Percentiles rank a stretch among this genome's conserved stretches.
These are phyloP conservation scores for Spilarctia lutea DNA, from an alignment of 2,888 invertebrate species.

Conservation along the genomic window DNA sequence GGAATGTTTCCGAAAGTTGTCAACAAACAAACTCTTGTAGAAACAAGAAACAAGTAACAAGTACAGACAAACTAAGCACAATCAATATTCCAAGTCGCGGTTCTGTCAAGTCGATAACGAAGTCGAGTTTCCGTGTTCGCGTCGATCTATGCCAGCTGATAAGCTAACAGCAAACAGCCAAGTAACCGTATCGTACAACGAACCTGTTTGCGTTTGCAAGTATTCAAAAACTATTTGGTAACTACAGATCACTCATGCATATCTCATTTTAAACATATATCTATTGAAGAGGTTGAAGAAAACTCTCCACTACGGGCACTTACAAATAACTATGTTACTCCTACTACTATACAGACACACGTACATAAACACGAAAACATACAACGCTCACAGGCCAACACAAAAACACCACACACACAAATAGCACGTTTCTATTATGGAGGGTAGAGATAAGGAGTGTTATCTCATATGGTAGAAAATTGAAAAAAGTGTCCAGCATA, in stretches of 20 bases:
- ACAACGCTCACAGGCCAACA: too few species aligned
- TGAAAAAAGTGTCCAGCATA: too few species aligned
- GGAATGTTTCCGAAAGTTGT: conserved; percentile 19
- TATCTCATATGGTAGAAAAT: too few species aligned
- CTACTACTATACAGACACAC: too few species aligned
- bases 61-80: conserved; percentile 36
- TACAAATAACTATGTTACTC: too few species aligned
- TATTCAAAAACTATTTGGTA: conserved; percentile 17
- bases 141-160: conserved; percentile 65
- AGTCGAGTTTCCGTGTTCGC: conserved; percentile 63
- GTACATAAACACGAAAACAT: too few species aligned
- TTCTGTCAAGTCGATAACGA: conserved; percentile 58
- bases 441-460: too few species aligned
- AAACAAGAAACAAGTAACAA: conserved; percentile 35
- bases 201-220: conserved; percentile 33
- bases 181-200: conserved; percentile 51
- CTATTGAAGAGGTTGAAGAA: too few species aligned
- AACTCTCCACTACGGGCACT: too few species aligned
- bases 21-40: conserved; percentile 31
- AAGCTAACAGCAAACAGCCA: conserved; percentile 53
- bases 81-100: conserved; percentile 56
- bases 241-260: conserved; percentile 10
- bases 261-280: not conserved
- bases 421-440: too few species aligned
- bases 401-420: too few species aligned